Base-by-base conservation (phyloP, 2,888 invertebrate species). In the Apotomis turbidana region DNA sequence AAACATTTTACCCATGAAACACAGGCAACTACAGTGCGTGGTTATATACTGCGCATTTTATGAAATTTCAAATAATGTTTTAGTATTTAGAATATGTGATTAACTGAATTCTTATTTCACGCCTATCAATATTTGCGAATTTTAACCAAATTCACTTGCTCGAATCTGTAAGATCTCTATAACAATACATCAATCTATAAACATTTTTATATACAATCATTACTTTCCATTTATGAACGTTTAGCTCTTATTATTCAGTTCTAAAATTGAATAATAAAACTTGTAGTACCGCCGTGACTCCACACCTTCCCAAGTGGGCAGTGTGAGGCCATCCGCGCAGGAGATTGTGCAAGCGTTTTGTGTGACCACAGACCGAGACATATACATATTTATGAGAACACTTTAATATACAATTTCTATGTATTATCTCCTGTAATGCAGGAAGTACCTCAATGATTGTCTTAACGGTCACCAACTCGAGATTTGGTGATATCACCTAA, bases 381-480 rank as follows among this genome's bases (percentile, higher is more conserved):
- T 87, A 93, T 93, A 88, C 92, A 93, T 93, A 93, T 93, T 91
- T 90, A 93, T 93, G 90, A 93, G 89, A 85, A 86, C 88, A 88
- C 88, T 91, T 87, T 92, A 91, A 92, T 93, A 90, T 90, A 93
- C 92, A 91, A 92, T 93, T 93, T 93, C 92, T 92, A 93, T 93
- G 92, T 93, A 91, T 92, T 91, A 93, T 91, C 92, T 91, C 85
- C 81, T 81, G 90, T 91, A 90, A 91, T 89, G 88, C 91, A 91
- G 93, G 93, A 93, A 93, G 90, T 88, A 82, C 83, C 85, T 84
- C 83, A 84, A 82, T 88, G 87, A 89, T 90, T 90, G 91, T 90
- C 87, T 90, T 91, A 93, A 92, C 91, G 91, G 92, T 91, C 90
- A 87, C 86, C 87, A 80, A 82, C 80, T 82, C 74, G 79, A 79